These are phyloP conservation scores for Esox niger DNA, from an alignment of 2,113 vertebrate species.

Conservation along the genomic window DNA sequence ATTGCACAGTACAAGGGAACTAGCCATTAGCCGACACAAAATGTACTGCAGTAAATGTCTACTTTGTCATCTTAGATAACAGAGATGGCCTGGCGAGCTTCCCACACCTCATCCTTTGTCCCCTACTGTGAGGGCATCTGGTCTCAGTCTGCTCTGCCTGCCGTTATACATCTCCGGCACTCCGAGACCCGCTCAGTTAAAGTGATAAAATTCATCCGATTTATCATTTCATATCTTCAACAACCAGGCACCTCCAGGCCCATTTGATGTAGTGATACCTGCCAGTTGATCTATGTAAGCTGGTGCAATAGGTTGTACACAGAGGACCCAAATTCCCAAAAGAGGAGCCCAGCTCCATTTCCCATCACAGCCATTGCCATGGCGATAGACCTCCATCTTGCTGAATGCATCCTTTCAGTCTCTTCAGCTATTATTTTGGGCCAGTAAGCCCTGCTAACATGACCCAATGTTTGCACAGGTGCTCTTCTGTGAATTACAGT, in stretches of 20 bases:
- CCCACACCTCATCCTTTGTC: neutral
- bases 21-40: too few species aligned
- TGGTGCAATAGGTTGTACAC: neutral
- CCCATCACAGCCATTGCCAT: conserved; percentile 49
- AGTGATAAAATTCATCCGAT: conserved; percentile 42
- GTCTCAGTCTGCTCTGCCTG: conserved; percentile 26
- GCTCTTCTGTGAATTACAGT: conserved; percentile 23
- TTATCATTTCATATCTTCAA: conserved; percentile 25
- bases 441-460: neutral
- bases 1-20: too few species aligned
- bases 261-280: conserved; percentile 36
- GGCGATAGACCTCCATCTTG: conserved; percentile 43
- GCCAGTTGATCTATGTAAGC: conserved; percentile 33
- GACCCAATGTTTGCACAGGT: neutral
- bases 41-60: too few species aligned
- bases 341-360: conserved; percentile 31
- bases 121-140: conserved; percentile 12
- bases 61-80: neutral
- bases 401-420: conserved; percentile 19
- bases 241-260: neutral
- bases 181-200: conserved; percentile 51
- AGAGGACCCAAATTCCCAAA: conserved; percentile 16
- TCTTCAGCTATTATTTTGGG: conserved; percentile 32
- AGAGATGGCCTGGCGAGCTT: neutral
- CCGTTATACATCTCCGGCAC: conserved; percentile 31